Conservation (phyloP, 2,797 vertebrate species). For the Chrosomus eos region DNA sequence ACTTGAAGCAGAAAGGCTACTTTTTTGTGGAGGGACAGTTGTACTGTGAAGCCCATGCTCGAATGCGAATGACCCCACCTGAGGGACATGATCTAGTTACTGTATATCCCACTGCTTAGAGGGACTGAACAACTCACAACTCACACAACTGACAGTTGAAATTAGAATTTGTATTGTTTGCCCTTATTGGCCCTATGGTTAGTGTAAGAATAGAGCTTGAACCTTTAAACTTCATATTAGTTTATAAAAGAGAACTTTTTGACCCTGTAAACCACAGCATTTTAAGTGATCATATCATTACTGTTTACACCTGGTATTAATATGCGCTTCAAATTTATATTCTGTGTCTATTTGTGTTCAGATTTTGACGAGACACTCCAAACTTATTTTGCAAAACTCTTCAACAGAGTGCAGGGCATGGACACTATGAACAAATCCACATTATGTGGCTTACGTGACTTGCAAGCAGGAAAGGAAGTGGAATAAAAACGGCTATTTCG, state of each 20-base stretch:
- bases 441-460: background rate
- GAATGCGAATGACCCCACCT: conserved; percentile 80
- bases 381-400: background rate
- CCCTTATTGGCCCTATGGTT: background rate
- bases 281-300: background rate
- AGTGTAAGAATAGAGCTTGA: background rate
- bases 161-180: background rate
- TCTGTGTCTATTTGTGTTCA: background rate
- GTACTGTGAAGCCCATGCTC: conserved; percentile 86
- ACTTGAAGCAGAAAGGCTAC: conserved; percentile 89
- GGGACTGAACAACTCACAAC: conserved; percentile 21
- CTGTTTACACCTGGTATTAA: background rate
- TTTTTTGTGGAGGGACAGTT: conserved; percentile 89
- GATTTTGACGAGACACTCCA: background rate
- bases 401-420: background rate
- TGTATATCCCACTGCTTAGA: conserved; percentile 82
- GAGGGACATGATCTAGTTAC: conserved; percentile 86
- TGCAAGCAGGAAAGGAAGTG: background rate
- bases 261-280: too few relatives aligned
- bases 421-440: background rate
- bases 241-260: background rate
- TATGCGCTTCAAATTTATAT: background rate
- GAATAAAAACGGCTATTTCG: background rate
- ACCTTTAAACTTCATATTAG: background rate
- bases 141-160: background rate